Conservation (phyloP, 2,113 vertebrate genomes). For the Equus quagga region DNA sequence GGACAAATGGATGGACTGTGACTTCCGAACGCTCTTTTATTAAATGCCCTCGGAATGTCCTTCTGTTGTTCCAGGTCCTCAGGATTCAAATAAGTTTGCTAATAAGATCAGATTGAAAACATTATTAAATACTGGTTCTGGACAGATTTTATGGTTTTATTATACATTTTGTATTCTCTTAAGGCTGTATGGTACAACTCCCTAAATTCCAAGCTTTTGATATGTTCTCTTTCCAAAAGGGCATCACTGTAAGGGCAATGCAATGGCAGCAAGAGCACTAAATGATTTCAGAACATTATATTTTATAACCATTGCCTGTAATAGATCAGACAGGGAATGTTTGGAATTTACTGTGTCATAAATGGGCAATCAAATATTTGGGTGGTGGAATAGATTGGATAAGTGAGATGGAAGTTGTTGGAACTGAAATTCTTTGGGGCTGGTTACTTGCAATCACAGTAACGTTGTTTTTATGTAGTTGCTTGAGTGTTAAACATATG, state of each 20-base stretch:
- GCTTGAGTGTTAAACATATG: not conserved
- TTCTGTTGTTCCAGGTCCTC: slow-evolving; percentile 52
- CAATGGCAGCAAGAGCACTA: slow-evolving; percentile 67
- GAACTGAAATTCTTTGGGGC: slow-evolving; percentile 69
- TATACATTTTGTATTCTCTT: slow-evolving; percentile 73
- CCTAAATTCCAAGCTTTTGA: slow-evolving; percentile 75
- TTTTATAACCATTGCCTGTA: slow-evolving; percentile 81
- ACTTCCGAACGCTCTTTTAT: slow-evolving; percentile 67
- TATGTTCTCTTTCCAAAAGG: slow-evolving; percentile 70
- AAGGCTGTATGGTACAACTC: slow-evolving; percentile 73
- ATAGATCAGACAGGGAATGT: slow-evolving; percentile 80
- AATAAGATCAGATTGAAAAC: slow-evolving; percentile 72
- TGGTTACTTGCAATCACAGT: not conserved
- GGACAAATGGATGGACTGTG: slow-evolving; percentile 65
- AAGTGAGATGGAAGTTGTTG: slow-evolving; percentile 65
- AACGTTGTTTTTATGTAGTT: not conserved
- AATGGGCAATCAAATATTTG: slow-evolving; percentile 80
- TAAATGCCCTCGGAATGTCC: slow-evolving; percentile 64
- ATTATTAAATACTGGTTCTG: slow-evolving; percentile 78
- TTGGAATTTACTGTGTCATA: slow-evolving; percentile 83
- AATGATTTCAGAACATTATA: slow-evolving; percentile 76
- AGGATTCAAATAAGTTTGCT: slow-evolving; percentile 65
- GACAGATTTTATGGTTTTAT: slow-evolving; percentile 81
- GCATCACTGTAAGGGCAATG: slow-evolving; percentile 65
- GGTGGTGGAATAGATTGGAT: slow-evolving; percentile 73